Base-by-base conservation (phyloP, 2,113 vertebrate genomes). In the Paraplagusia blochii region DNA sequence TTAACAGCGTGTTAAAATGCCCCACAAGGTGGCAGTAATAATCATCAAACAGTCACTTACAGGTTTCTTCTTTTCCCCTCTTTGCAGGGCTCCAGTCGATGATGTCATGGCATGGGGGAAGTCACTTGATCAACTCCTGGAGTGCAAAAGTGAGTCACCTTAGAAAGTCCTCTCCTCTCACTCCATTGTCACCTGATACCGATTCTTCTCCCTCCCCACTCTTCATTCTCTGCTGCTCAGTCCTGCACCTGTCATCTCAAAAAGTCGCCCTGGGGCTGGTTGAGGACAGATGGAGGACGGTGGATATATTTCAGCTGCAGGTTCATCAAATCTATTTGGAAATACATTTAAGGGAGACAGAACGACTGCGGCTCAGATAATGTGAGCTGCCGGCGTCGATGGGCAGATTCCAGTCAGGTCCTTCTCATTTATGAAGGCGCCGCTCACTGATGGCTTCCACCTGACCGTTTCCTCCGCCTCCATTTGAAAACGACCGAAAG, bases 261-360 rank as follows among this genome's bases (percentile, higher is more conserved):
- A 58, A 29, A 29, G n/a, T 40, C 45, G 36, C 58, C 66, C 51
- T 44, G 12, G 0, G 72, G 53, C 55, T 63, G 34, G 45, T 66
- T 59, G 33, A 9, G 36, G 46, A 66, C 2, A 29, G 22, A 29
- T 29, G 53, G 17, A 46, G 53, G 17, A 49, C 29, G 0, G 8
- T 50, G 58, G 59, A 67, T 66, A 42, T 58, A 53, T 76, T 68
- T 63, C 33, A 38, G 11, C 47, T 48, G 69, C 35, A 61, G 65
- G 61, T 80, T 81, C 53, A 81, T 80, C 58, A 75, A 76, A 76
- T 68, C 50, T 51, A 77, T 76, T 81, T 59, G 36, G 53, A 65
- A 53, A 82, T 78, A 58, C 60, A 79, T 69, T 65, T 60, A 52
- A 61, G 58, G 55, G 55, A 10, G 22, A 29, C 22, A 39, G 48